A percentile compares a stretch with the other conserved stretches of the same genome.
Conservation (phyloP, 2,113 vertebrate genomes). For the Platanista minor region DNA sequence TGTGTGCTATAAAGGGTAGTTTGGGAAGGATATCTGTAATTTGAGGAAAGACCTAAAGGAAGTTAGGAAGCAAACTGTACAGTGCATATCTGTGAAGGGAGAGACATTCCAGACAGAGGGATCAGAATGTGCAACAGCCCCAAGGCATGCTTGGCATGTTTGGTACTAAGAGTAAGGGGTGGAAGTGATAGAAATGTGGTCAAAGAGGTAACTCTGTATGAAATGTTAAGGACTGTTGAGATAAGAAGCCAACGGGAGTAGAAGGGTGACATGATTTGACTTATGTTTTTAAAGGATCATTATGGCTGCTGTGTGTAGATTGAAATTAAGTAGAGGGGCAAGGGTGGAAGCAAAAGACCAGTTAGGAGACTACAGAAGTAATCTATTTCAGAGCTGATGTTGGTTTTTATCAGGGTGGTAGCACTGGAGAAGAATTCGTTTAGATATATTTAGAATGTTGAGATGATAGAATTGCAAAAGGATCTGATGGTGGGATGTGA, state of each 20-base stretch:
- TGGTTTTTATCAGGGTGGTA: not conserved
- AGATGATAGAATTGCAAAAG: not conserved
- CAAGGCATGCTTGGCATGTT: not conserved
- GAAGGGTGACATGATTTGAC: not conserved
- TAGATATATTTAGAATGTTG: not conserved
- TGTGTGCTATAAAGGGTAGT: not conserved
- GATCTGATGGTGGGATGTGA: not conserved
- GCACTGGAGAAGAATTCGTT: not conserved
- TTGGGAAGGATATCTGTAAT: not conserved
- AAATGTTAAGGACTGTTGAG: not conserved
- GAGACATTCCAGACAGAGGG: not conserved
- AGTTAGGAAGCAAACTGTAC: not conserved
- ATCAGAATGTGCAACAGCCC: not conserved
- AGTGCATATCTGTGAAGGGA: not conserved
- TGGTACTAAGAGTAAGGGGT: not conserved
- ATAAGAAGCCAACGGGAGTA: not conserved
- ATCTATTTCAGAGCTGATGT: not conserved
- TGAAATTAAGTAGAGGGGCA: not conserved
- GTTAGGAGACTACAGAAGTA: not conserved
- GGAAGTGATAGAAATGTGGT: not conserved
- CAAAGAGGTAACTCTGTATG: not conserved
- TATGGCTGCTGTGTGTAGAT: not conserved
- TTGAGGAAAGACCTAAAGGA: conserved; percentile 12
- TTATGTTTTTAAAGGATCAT: conserved; percentile 2
- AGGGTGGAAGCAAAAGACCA: not conserved